Evolutionary conservation across 1,140 invertebrate species (phyloP).

Genomic region (Drosophila oshimai): DNA sequence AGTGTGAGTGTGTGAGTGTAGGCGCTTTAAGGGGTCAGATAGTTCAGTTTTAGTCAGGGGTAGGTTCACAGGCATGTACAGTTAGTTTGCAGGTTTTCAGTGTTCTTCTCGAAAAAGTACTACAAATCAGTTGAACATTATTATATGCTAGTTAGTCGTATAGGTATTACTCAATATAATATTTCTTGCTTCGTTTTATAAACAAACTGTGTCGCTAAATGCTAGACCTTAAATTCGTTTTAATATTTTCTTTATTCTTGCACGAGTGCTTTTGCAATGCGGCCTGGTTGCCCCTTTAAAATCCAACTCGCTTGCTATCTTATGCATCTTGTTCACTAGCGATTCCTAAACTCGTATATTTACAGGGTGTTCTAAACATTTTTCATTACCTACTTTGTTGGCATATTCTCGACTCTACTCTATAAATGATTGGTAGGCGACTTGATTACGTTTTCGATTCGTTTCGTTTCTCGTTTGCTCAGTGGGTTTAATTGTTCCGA

Average conservation of each 20-base stretch:
- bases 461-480: constrained; percentile 48
- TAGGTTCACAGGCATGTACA: constrained; percentile 66
- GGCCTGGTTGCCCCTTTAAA: constrained; percentile 32
- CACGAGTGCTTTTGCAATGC: constrained; percentile 15
- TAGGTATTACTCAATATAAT: constrained; percentile 28
- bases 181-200: constrained; percentile 65
- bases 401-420: constrained; percentile 56
- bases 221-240: constrained; percentile 78
- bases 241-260: constrained; percentile 41
- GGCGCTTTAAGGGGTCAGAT: constrained; percentile 12
- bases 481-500: constrained; percentile 71
- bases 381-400: constrained; percentile 52
- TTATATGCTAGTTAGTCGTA: constrained; percentile 64
- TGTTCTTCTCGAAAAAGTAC: constrained; percentile 66
- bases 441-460: constrained; percentile 38
- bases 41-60: constrained; percentile 17
- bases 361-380: constrained; percentile 56
- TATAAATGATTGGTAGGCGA: constrained; percentile 58
- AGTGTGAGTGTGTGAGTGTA: constrained; percentile 7
- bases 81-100: constrained; percentile 39
- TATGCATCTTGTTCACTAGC: constrained; percentile 44
- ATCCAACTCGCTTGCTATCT: constrained; percentile 63
- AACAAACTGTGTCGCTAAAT: constrained; percentile 75
- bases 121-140: constrained; percentile 77
- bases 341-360: constrained; percentile 51